A percentile compares a stretch with the other conserved stretches of the same genome.
phyloP scores from a whole-genome alignment of 2,888 invertebrate genomes.

The Drosophila melanocephala region DNA sequence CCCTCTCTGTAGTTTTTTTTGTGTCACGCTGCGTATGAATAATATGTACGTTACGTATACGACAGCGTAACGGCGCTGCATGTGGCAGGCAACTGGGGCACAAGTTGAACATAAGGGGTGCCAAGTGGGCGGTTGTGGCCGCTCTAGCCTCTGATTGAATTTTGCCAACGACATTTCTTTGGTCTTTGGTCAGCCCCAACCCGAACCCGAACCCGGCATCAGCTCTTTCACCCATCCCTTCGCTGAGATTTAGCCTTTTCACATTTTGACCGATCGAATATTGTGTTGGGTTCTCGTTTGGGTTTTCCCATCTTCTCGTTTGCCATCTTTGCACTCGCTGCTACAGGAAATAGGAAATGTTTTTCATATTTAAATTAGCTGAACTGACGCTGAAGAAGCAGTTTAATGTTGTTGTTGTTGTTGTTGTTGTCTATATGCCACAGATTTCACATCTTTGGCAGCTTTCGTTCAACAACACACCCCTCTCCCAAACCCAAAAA shows the following conservation, averaged over 20 bases:
- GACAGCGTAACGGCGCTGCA: conserved; percentile 56
- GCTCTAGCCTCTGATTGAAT: conserved; percentile 47
- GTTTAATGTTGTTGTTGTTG: conserved; percentile 19
- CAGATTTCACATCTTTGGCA: conserved; percentile 53
- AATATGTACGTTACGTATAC: conserved; percentile 72
- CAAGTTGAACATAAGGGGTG: conserved; percentile 10
- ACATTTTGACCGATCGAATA: conserved; percentile 9
- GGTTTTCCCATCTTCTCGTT: not conserved
- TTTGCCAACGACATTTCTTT: conserved; percentile 29
- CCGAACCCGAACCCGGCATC: not conserved
- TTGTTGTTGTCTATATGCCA: conserved; percentile 19
- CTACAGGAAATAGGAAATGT: conserved; percentile 79
- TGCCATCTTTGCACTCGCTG: conserved; percentile 24
- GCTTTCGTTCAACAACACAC: conserved; percentile 38
- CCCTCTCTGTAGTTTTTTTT: conserved; percentile 4
- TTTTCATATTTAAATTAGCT: conserved; percentile 76
- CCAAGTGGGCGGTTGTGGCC: not conserved
- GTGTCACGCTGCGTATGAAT: conserved; percentile 78
- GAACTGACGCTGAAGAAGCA: not conserved
- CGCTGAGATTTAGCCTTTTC: not conserved
- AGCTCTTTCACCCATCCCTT: not conserved
- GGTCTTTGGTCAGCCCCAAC: conserved; percentile 11
- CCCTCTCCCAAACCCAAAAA: not conserved
- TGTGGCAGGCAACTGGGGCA: conserved; percentile 47
- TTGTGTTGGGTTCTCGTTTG: conserved; percentile 1